Percentiles rank a stretch among this genome's conserved stretches.
Conservation (phyloP, 2,113 vertebrate genomes). For the Indicator indicator region DNA sequence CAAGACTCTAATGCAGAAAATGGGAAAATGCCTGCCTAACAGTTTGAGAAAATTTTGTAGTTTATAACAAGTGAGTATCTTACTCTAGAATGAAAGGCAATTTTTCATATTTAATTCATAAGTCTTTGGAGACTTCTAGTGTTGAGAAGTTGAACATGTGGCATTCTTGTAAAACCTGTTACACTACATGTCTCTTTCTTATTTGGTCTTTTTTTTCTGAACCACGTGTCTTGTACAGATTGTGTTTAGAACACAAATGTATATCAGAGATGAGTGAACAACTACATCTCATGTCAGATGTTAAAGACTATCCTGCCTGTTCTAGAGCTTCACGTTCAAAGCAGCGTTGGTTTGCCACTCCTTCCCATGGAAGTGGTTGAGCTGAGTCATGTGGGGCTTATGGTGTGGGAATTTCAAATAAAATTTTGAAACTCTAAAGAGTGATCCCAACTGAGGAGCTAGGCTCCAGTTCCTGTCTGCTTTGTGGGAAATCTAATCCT, state of each 20-base stretch:
- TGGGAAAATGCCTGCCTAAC: conserved; percentile 65
- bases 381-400: not conserved
- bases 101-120: conserved; percentile 17
- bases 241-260: not conserved
- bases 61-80: not conserved
- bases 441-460: conserved; percentile 7
- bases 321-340: not conserved
- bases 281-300: not conserved
- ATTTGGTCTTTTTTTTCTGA: not conserved
- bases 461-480: not conserved
- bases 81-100: not conserved
- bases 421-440: not conserved
- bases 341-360: not conserved
- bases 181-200: not conserved
- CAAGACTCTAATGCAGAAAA: not conserved
- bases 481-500: not conserved
- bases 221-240: not conserved
- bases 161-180: not conserved
- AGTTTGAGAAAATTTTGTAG: conserved; percentile 55
- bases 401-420: conserved; percentile 16
- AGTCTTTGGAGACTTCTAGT: not conserved
- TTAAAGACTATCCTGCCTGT: not conserved
- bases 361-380: conserved; percentile 29
- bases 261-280: not conserved
- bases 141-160: not conserved